phyloP scores from a whole-genome alignment of 92 coral and sea anemone genomes.

The Parazoanthus darwini region DNA sequence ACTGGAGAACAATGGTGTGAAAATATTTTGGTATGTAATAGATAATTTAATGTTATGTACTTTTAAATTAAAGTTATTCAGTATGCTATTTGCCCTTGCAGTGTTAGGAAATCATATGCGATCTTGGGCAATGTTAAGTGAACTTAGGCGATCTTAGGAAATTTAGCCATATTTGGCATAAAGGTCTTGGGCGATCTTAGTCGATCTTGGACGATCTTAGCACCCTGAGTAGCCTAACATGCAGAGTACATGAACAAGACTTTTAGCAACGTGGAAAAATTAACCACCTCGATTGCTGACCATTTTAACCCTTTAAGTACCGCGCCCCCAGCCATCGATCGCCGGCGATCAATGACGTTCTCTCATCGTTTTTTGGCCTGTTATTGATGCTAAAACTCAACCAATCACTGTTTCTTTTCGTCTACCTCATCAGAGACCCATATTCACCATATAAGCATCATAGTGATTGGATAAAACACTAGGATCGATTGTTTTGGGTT shows the following conservation, averaged over 20 bases:
- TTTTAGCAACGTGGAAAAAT: too few relatives aligned
- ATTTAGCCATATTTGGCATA: too few relatives aligned
- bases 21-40: too few relatives aligned
- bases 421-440: not conserved
- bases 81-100: not conserved
- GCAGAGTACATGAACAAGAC: too few relatives aligned
- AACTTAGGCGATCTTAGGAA: not conserved
- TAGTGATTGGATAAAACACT: conserved; percentile 1
- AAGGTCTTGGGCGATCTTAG: not conserved
- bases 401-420: not conserved
- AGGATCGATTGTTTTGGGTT: not conserved
- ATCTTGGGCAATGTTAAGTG: not conserved
- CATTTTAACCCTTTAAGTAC: not conserved
- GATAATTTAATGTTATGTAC: too few relatives aligned
- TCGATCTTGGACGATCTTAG: not conserved
- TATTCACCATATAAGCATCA: not conserved
- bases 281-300: too few relatives aligned
- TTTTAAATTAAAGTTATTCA: too few relatives aligned
- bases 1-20: too few relatives aligned
- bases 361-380: not conserved
- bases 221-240: too few relatives aligned
- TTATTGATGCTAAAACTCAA: not conserved
- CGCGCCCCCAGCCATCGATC: conserved; percentile 6
- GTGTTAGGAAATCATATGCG: not conserved
- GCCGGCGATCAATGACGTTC: not conserved